A percentile compares a stretch with the other conserved stretches of the same genome.
Evolutionary conservation across 2,797 vertebrate species (phyloP).

Genomic region (Acanthiza pusilla): DNA sequence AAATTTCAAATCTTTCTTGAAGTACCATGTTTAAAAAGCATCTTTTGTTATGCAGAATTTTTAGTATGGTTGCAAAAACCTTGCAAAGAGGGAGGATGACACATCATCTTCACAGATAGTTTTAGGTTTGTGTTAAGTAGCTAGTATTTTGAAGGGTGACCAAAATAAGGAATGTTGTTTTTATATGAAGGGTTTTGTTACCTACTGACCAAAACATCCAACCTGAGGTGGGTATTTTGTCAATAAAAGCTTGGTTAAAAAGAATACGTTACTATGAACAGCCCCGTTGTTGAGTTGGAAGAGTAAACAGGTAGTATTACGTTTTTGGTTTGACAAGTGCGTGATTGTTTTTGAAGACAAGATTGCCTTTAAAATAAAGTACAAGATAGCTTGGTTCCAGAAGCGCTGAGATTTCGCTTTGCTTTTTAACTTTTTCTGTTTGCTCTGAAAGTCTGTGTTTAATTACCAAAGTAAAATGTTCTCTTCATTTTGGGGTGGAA

Average conservation of each 20-base stretch:
- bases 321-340: neutral
- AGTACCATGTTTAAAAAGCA: neutral
- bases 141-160: neutral
- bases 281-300: neutral
- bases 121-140: neutral
- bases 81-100: neutral
- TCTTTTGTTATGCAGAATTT: neutral
- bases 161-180: neutral
- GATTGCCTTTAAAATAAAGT: neutral
- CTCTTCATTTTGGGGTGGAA: neutral
- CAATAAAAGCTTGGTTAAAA: neutral
- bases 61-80: neutral
- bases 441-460: neutral
- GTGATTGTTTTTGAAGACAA: neutral
- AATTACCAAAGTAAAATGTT: neutral
- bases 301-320: neutral
- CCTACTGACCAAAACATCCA: neutral
- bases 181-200: neutral
- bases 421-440: neutral
- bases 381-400: neutral
- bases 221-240: neutral
- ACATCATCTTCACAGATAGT: neutral
- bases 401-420: neutral
- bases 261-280: accelerated
- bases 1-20: neutral